A percentile compares a stretch with the other conserved stretches of the same genome.
Evolutionary conservation across 2,888 invertebrate species (phyloP).

Genomic region (Drosophila crucigera): DNA sequence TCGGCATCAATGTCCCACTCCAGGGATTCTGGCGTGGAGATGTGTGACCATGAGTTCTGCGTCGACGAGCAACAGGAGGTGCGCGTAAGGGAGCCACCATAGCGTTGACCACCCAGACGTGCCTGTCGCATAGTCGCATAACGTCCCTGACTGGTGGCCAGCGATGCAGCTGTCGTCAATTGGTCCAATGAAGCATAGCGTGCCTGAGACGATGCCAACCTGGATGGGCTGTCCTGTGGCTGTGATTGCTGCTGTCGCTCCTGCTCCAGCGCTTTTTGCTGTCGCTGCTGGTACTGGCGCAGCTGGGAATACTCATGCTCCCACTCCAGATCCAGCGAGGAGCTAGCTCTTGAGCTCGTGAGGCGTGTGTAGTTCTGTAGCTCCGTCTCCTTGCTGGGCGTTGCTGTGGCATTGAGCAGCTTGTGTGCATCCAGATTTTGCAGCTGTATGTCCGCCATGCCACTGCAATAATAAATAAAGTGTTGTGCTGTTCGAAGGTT

Average conservation of each 20-base stretch:
- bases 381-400: conserved; percentile 79
- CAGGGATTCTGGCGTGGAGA: conserved; percentile 89
- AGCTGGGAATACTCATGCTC: conserved; percentile 87
- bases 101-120: conserved; percentile 57
- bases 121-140: conserved; percentile 38
- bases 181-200: conserved; percentile 73
- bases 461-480: conserved; percentile 81
- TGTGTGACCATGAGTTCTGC: conserved; percentile 87
- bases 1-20: conserved; percentile 89
- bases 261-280: conserved; percentile 49
- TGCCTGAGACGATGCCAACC: conserved; percentile 23
- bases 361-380: conserved; percentile 63
- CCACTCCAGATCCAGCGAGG: conserved; percentile 90
- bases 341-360: conserved; percentile 87
- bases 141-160: conserved; percentile 48
- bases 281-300: conserved; percentile 57
- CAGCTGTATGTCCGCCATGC: conserved; percentile 86
- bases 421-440: conserved; percentile 88
- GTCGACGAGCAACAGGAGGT: conserved; percentile 85
- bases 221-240: conserved; percentile 35
- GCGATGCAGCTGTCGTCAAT: conserved; percentile 58
- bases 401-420: conserved; percentile 83
- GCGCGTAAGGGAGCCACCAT: conserved; percentile 78
- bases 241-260: conserved; percentile 35
- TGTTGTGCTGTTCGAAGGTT: not conserved